Percentiles rank a stretch among this genome's conserved stretches.
Conservation (phyloP, 2,888 invertebrate genomes). For the Argyra leucocephala region DNA sequence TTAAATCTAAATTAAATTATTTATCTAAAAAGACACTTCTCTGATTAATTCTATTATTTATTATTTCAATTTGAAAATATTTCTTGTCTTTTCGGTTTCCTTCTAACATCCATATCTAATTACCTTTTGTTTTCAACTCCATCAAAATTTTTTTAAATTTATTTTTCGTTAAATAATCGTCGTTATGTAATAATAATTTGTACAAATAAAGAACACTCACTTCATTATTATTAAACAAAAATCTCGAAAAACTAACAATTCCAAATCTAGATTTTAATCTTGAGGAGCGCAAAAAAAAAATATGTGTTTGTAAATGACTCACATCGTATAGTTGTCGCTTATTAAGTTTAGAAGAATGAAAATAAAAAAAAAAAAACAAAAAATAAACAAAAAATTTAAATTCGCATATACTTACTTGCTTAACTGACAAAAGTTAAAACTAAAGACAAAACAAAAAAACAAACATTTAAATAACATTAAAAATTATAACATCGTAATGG, state of each 20-base stretch:
- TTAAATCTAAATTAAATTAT: conserved; percentile 4
- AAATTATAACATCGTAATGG: too few relatives aligned
- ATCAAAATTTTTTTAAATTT: too few relatives aligned
- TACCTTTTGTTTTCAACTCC: neutral
- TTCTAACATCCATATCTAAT: neutral
- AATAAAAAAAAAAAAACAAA: neutral
- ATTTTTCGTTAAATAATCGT: neutral
- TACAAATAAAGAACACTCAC: neutral
- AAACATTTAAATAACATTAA: too few relatives aligned
- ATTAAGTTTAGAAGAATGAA: neutral
- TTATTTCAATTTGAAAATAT: neutral
- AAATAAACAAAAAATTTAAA: too few relatives aligned
- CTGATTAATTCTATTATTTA: neutral
- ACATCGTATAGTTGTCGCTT: neutral
- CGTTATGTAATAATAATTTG: neutral
- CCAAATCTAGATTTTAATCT: neutral
- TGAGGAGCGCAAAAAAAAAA: neutral
- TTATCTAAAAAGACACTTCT: neutral
- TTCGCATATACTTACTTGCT: too few relatives aligned
- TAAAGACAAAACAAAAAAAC: too few relatives aligned
- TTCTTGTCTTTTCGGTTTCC: neutral
- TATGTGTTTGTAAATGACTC: neutral
- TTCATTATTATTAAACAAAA: neutral
- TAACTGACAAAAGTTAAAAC: too few relatives aligned
- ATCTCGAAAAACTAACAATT: neutral